Conservation (phyloP, 1,140 invertebrate genomes). For the Diabrotica virgifera region DNA sequence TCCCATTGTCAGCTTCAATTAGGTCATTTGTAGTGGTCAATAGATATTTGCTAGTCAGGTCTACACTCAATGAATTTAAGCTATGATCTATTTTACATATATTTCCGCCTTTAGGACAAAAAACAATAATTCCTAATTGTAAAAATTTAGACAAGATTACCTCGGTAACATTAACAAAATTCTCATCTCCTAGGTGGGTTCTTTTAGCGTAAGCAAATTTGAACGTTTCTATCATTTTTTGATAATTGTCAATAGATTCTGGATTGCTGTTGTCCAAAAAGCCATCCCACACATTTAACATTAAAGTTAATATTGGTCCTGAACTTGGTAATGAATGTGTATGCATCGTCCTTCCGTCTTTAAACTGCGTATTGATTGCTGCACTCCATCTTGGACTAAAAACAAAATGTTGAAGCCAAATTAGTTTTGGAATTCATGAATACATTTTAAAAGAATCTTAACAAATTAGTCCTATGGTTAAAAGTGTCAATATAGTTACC, state of each 20-base stretch:
- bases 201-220: slow-evolving; percentile 92
- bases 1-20: too few relatives aligned
- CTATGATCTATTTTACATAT: too few relatives aligned
- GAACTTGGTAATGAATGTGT: slow-evolving; percentile 79
- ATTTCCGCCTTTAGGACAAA: too few relatives aligned
- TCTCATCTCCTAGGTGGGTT: slow-evolving; percentile 77
- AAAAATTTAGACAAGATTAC: too few relatives aligned
- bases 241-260: slow-evolving; percentile 53
- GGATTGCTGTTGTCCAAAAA: slow-evolving; percentile 50
- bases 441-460: too few relatives aligned
- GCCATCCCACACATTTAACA: slow-evolving; percentile 76
- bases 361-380: slow-evolving; percentile 55
- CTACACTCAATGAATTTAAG: too few relatives aligned
- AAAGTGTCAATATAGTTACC: too few relatives aligned
- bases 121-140: too few relatives aligned
- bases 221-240: slow-evolving; percentile 85
- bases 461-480: too few relatives aligned
- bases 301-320: slow-evolving; percentile 75
- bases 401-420: not conserved
- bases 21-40: too few relatives aligned
- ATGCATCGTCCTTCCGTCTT: slow-evolving; percentile 62
- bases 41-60: too few relatives aligned
- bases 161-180: slow-evolving; percentile 48
- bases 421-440: too few relatives aligned
- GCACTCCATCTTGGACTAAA: slow-evolving; percentile 60